These are phyloP conservation scores for Hyles euphorbiae DNA, from an alignment of 1,140 invertebrate species.

Conservation along the genomic window DNA sequence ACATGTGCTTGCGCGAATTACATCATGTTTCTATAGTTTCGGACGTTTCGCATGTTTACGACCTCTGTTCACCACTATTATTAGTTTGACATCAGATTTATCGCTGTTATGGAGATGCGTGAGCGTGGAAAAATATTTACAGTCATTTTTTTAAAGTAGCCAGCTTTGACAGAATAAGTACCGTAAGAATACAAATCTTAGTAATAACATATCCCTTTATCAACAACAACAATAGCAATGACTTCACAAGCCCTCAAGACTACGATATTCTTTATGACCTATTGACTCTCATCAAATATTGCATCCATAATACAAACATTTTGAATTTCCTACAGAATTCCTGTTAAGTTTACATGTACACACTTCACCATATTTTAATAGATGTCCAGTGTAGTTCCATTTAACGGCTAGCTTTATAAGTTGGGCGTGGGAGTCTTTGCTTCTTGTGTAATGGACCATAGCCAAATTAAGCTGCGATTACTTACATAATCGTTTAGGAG, in stretches of 20 bases:
- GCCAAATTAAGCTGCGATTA: too few species aligned
- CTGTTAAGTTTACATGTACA: neutral
- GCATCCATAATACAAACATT: too few species aligned
- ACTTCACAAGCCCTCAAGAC: too few species aligned
- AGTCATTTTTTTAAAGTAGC: neutral
- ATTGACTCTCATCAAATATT: too few species aligned
- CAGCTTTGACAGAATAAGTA: too few species aligned
- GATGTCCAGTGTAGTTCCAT: neutral
- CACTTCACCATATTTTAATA: slow-evolving; percentile 1
- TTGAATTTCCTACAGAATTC: too few species aligned
- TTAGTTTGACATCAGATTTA: slow-evolving; percentile 1
- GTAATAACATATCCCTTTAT: too few species aligned
- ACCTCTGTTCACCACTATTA: neutral
- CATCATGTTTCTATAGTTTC: neutral
- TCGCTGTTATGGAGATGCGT: neutral
- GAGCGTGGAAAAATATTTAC: neutral
- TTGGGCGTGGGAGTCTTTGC: slow-evolving; percentile 9
- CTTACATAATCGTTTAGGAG: too few species aligned
- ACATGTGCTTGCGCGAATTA: neutral
- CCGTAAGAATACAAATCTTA: too few species aligned
- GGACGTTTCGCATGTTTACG: neutral
- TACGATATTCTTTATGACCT: too few species aligned
- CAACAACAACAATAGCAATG: too few species aligned
- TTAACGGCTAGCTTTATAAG: slow-evolving; percentile 11
- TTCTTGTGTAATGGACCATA: slow-evolving; percentile 5